Conservation (phyloP, 2,888 invertebrate genomes). For the Lochmaea capreae region DNA sequence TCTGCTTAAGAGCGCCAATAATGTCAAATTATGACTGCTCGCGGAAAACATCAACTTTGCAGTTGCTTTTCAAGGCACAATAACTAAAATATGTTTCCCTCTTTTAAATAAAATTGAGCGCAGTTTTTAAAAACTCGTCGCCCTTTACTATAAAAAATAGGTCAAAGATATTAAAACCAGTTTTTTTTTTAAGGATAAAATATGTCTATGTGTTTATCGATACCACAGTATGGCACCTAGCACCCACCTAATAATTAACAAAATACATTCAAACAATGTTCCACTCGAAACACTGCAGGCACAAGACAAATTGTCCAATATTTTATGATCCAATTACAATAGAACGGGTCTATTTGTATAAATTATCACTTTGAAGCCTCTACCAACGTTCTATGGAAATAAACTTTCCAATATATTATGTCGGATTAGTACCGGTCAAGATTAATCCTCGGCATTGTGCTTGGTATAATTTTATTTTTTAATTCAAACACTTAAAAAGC, state of each 20-base stretch:
- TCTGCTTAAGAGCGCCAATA: too few relatives aligned
- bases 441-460: neutral
- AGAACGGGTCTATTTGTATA: constrained; percentile 20
- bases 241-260: constrained; percentile 18
- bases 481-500: neutral
- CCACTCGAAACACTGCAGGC: constrained; percentile 5
- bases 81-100: too few relatives aligned
- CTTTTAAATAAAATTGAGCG: too few relatives aligned
- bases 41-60: too few relatives aligned
- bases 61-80: too few relatives aligned
- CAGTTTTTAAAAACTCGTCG: too few relatives aligned
- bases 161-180: neutral
- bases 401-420: constrained; percentile 26
- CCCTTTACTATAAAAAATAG: neutral
- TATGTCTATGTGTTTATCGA: neutral
- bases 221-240: constrained; percentile 2
- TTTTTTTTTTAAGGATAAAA: neutral
- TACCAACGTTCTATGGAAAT: constrained; percentile 17
- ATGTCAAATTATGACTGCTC: too few relatives aligned
- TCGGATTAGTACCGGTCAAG: constrained; percentile 28
- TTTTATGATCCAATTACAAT: constrained; percentile 30
- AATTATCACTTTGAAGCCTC: constrained; percentile 26
- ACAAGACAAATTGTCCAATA: constrained; percentile 27
- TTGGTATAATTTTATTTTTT: neutral
- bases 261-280: constrained; percentile 10